These are phyloP conservation scores for Lepidocyrtinus sp. DNA, from an alignment of 2,888 invertebrate species.

Conservation along the genomic window DNA sequence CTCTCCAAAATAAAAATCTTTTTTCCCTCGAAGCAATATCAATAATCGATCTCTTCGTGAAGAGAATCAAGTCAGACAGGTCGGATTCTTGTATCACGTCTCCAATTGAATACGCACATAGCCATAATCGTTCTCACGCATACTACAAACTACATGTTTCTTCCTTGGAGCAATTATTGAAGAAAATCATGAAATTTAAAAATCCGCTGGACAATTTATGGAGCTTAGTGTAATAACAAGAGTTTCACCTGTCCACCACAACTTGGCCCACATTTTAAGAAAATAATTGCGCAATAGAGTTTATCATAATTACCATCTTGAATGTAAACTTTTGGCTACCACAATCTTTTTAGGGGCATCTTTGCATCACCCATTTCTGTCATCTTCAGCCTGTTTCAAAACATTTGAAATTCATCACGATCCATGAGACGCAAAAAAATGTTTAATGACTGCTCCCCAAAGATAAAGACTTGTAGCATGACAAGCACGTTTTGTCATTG, in stretches of 20 bases:
- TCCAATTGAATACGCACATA: not conserved
- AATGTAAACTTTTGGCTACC: not conserved
- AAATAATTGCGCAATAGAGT: not conserved
- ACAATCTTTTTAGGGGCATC: not conserved
- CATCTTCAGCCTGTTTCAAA: not conserved
- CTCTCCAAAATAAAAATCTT: conserved; percentile 4
- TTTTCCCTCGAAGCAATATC: conserved; percentile 47
- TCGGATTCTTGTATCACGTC: conserved; percentile 9
- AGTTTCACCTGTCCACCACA: not conserved
- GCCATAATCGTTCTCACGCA: conserved; percentile 1
- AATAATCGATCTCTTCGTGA: conserved; percentile 40
- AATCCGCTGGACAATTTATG: not conserved
- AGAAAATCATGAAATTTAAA: not conserved
- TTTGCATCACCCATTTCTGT: not conserved
- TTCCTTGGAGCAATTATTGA: not conserved
- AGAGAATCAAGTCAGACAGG: conserved; percentile 51
- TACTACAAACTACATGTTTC: not conserved
- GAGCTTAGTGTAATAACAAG: not conserved
- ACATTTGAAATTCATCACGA: not conserved
- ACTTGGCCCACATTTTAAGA: not conserved
- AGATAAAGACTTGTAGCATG: not conserved
- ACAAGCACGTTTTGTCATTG: not conserved
- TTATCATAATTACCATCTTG: not conserved
- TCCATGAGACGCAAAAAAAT: not conserved
- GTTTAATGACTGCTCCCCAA: not conserved